Conservation (phyloP, 2,888 invertebrate genomes). For the Hypercompe scribonia region DNA sequence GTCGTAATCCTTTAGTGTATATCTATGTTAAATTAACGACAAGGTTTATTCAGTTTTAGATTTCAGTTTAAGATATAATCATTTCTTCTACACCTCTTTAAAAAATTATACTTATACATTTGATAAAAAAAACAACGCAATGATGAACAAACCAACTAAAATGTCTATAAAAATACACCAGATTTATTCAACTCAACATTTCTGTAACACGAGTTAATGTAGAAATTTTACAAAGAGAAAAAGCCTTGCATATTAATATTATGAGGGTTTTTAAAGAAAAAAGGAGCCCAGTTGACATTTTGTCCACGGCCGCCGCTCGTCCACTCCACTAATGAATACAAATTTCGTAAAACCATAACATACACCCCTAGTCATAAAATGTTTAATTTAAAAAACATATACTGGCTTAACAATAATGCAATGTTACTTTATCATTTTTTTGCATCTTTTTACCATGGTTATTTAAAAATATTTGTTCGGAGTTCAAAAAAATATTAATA, state of each 20-base stretch:
- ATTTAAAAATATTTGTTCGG: constrained; percentile 22
- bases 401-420: constrained; percentile 44
- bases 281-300: constrained; percentile 53
- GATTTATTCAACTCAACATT: constrained; percentile 37
- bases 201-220: constrained; percentile 41
- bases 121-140: constrained; percentile 4
- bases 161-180: constrained; percentile 30
- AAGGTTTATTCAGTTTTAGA: too few relatives aligned
- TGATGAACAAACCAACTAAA: constrained; percentile 19
- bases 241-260: constrained; percentile 48
- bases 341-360: constrained; percentile 76
- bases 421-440: constrained; percentile 58
- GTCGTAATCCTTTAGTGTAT: too few relatives aligned
- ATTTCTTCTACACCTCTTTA: not conserved
- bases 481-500: not conserved
- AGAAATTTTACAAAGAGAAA: constrained; percentile 48
- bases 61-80: too few relatives aligned
- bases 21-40: too few relatives aligned
- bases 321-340: constrained; percentile 79
- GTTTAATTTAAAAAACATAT: constrained; percentile 64
- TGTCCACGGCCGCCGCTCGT: constrained; percentile 52
- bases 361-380: constrained; percentile 69
- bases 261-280: constrained; percentile 42
- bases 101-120: not conserved
- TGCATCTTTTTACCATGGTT: constrained; percentile 44